Percentiles rank a stretch among this genome's conserved stretches.
These are phyloP conservation scores for Caradrina clavipalpis DNA, from an alignment of 2,888 invertebrate genomes.

Conservation along the genomic window DNA sequence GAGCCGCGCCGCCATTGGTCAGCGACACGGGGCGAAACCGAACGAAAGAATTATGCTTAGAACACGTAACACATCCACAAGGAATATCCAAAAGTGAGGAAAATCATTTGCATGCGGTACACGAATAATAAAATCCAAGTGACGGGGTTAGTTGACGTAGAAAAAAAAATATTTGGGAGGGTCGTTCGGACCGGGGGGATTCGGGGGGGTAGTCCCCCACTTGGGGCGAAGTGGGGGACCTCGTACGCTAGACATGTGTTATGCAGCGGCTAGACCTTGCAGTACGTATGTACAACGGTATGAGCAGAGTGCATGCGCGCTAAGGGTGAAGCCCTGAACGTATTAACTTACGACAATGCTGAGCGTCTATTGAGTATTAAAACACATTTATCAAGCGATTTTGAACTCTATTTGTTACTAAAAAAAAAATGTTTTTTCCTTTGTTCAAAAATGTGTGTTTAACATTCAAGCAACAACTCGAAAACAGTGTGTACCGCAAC, in stretches of 20 bases:
- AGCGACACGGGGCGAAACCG: conserved; percentile 68
- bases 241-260: conserved; percentile 61
- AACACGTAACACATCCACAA: conserved; percentile 85
- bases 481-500: conserved; percentile 42
- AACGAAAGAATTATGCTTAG: conserved; percentile 61
- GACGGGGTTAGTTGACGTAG: conserved; percentile 76
- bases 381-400: conserved; percentile 17
- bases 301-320: conserved; percentile 77
- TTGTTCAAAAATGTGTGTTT: background rate
- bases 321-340: conserved; percentile 44
- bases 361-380: conserved; percentile 19
- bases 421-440: background rate
- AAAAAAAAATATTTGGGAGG: conserved; percentile 84
- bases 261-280: conserved; percentile 71
- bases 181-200: conserved; percentile 75
- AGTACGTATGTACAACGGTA: conserved; percentile 78
- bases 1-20: conserved; percentile 66
- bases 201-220: conserved; percentile 14
- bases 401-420: background rate
- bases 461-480: conserved; percentile 15
- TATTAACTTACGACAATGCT: conserved; percentile 43
- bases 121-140: conserved; percentile 74
- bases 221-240: conserved; percentile 39
- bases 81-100: conserved; percentile 77
- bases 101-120: conserved; percentile 82